Conservation (phyloP, 2,888 invertebrate genomes). For the Hypselothyrea guttata region DNA sequence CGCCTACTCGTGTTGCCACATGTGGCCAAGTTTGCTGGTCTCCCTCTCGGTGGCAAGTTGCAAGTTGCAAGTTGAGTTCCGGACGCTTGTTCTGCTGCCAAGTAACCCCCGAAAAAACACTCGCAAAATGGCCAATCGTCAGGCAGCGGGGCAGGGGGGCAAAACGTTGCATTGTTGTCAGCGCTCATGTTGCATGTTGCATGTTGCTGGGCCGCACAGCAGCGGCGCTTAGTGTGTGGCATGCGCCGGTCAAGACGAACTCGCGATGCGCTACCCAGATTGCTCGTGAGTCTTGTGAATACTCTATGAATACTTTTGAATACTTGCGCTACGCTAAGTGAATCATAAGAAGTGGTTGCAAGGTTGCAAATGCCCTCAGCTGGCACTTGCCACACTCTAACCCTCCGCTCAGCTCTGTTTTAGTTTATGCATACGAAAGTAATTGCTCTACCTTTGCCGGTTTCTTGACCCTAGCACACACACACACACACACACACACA, state of each 20-base stretch:
- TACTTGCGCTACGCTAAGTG: too few species aligned
- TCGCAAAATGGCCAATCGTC: constrained; percentile 65
- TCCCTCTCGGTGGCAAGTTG: constrained; percentile 5
- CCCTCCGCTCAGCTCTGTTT: constrained; percentile 7
- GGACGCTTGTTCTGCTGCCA: constrained; percentile 11
- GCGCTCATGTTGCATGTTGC: constrained; percentile 62
- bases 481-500: constrained; percentile 6
- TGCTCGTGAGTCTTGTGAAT: too few species aligned
- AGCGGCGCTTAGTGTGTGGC: constrained; percentile 69
- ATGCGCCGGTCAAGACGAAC: constrained; percentile 45
- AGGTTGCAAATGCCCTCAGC: background rate
- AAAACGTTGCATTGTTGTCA: constrained; percentile 71
- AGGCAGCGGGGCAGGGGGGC: constrained; percentile 19
- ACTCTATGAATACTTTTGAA: too few species aligned
- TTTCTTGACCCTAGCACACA: constrained; percentile 30
- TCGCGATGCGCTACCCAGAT: constrained; percentile 43
- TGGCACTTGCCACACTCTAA: constrained; percentile 29
- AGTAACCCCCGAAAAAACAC: constrained; percentile 52
- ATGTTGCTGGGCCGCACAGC: constrained; percentile 27
- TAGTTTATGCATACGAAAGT: constrained; percentile 14
- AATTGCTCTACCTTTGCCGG: constrained; percentile 35
- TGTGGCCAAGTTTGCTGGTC: constrained; percentile 24
- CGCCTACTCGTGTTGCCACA: constrained; percentile 69
- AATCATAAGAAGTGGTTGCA: too few species aligned
- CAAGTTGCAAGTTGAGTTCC: too few species aligned